A percentile compares a stretch with the other conserved stretches of the same genome.
Evolutionary conservation across 2,113 vertebrate species (phyloP).

Genomic region (Ornithorhynchus anatinus): DNA sequence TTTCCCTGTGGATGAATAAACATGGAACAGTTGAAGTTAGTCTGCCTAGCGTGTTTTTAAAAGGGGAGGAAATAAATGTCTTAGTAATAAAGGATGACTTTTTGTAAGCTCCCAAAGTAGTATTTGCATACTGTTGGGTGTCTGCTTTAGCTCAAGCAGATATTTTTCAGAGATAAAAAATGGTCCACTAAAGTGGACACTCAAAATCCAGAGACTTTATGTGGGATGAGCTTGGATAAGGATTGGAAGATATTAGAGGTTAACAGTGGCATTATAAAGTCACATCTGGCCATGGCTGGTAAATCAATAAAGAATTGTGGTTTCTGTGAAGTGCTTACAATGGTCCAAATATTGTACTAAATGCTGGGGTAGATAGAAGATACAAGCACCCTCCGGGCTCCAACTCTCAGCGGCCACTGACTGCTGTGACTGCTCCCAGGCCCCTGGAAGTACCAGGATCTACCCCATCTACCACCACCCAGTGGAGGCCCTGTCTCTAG

Average conservation of each 20-base stretch:
- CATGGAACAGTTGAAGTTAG: background rate
- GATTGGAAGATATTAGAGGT: background rate
- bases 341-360: too few relatives aligned
- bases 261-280: too few relatives aligned
- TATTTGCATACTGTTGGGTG: background rate
- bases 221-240: background rate
- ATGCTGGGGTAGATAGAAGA: too few relatives aligned
- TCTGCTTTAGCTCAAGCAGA: background rate
- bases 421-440: too few relatives aligned
- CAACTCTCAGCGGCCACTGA: too few relatives aligned
- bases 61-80: background rate
- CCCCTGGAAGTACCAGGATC: too few relatives aligned
- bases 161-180: background rate
- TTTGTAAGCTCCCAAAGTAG: background rate
- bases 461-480: too few relatives aligned
- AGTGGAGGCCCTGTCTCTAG: too few relatives aligned
- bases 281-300: too few relatives aligned
- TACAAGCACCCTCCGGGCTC: too few relatives aligned
- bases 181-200: background rate
- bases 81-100: background rate
- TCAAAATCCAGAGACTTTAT: background rate
- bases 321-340: too few relatives aligned
- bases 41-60: background rate
- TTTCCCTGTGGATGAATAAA: background rate
- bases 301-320: too few relatives aligned